Base-by-base conservation (phyloP, 2,888 invertebrate species). In the Tolmerus cingulatus region DNA sequence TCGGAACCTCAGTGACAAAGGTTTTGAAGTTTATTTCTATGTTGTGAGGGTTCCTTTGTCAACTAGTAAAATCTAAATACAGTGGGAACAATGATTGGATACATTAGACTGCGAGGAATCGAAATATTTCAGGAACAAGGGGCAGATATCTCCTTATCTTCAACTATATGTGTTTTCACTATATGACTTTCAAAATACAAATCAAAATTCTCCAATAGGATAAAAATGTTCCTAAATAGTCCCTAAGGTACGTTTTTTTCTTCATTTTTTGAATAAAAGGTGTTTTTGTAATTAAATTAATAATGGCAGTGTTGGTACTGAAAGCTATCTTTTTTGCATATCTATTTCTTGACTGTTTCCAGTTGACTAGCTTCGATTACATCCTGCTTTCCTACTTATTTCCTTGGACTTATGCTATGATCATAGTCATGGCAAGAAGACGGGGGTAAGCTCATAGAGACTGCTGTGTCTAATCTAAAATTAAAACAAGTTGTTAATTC, bases 391-490 rank as follows among this genome's bases (percentile, higher is more conserved):
- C n/a, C 34, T 23, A 46, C 37, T 84, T 89, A 89, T 86, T 89
- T 89, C 57, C 89, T 88, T 51, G 90, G 90, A 87, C 90, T 90
- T 27, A 89, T 86, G 74, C 89, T 89, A 43, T 89, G 87, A 88
- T 93, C 92, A 88, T 92, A 92, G 87, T 93, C 92, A 76, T 92
- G 91, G 88, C 91, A 91, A n/a, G 91, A 90, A 5, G 92, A 92
- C n/a, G 93, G 93, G 51, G 93, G 93, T 89, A 93, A 89, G 88
- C 93, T 93, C 91, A 93, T 91, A 19, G 93, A 92, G 19, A 93
- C 92, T 0, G 93, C 93, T 12, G 91, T 92, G 88, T 93, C 93
- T 90, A 93, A 91, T 57, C 93, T 93, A 76, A 5, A 90, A 90
- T 37, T 74, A n/a, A 16, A 84, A 46, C 40, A 37, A 84, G 27